These are phyloP conservation scores for Caretta caretta DNA, from an alignment of 2,113 vertebrate species.

Conservation along the genomic window DNA sequence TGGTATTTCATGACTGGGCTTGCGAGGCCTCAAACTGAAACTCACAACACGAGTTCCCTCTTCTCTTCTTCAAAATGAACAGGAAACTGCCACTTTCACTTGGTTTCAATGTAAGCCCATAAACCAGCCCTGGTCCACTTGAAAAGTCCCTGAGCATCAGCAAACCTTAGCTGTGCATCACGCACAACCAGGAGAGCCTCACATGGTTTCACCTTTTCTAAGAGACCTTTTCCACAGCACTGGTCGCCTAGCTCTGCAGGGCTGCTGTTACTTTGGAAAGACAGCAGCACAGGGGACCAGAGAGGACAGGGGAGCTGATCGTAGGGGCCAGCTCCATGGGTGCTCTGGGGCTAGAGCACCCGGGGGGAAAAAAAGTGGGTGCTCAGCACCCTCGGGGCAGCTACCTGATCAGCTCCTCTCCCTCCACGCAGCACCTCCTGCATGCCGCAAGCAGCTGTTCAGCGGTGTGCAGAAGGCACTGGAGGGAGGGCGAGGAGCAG, in stretches of 20 bases:
- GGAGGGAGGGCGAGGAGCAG: too few relatives aligned
- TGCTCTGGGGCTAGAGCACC: too few relatives aligned
- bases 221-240: not conserved
- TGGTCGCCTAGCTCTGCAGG: not conserved
- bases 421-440: too few relatives aligned
- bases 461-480: too few relatives aligned
- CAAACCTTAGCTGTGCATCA: not conserved
- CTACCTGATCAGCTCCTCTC: too few relatives aligned
- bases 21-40: not conserved
- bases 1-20: not conserved
- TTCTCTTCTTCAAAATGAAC: not conserved
- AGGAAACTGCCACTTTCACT: not conserved
- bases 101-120: not conserved
- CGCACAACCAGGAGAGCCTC: not conserved
- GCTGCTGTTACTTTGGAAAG: not conserved
- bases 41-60: fast-evolving
- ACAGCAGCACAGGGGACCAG: not conserved
- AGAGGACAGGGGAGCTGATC: not conserved
- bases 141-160: not conserved
- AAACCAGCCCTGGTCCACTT: not conserved
- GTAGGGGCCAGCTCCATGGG: too few relatives aligned
- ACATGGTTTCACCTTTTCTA: not conserved
- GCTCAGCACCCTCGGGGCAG: too few relatives aligned
- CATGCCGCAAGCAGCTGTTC: too few relatives aligned
- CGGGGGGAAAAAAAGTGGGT: too few relatives aligned